Base-by-base conservation (phyloP, 2,888 invertebrate species). In the Oxycera nigricornis region DNA sequence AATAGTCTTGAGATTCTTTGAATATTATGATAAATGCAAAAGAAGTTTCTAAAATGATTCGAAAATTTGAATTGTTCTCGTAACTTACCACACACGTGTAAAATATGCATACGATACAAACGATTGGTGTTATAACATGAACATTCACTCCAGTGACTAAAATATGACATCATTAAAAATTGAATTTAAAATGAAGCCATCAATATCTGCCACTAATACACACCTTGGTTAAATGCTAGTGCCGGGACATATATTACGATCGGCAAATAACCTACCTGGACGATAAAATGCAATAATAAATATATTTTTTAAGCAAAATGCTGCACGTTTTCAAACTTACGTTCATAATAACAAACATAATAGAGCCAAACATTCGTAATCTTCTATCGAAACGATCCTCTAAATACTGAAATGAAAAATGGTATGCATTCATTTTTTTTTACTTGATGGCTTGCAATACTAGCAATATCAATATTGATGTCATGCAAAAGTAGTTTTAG, bases 31-130 rank as follows among this genome's bases (percentile, higher is more conserved):
- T 35, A 35, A 35, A 35, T 7, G 11, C 35, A 35, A 35, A 35
- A 35, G 6, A 7, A 35, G 11, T 35, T 35, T 35, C 35, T 7
- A 35, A 35, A 35, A 35, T 7, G 11, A 7, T 35, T 35, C 35
- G 11, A 35, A 7, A 35, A 7, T 35, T 11, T 7, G 11, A 7
- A 11, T 35, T 35, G 35, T 35, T 20, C 7, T 35, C 50, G 2
- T 35, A 77, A 88, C 91, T 89, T 86, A 94, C 93, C 83, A 92
- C 88, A 79, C 92, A 91, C 0, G 94, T 95, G 81, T 95, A 95
- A 83, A 95, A 93, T 75, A 94, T 93, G 85, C 95, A 95, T 73
- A 95, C 92, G 46, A 93, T 82, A 81, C 94, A 94, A 9, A 95
- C 93, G 46, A 93, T 90, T 1, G 94, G 91, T 0, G 95, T 94